Conservation (phyloP, 2,888 invertebrate species). For the Phaedon cochleariae region DNA sequence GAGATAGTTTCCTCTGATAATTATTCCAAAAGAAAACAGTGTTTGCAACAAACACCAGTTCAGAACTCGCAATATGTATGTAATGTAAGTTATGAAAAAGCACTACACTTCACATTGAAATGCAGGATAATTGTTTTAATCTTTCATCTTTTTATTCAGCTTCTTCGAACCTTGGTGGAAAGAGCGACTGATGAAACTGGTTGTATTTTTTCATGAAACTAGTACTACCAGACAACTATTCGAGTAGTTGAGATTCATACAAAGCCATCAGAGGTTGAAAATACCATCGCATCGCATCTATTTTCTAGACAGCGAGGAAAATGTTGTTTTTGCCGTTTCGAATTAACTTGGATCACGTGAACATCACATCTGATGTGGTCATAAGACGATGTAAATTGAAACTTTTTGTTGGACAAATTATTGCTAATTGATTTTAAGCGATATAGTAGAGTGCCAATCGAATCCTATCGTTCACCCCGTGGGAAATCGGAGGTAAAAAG, state of each 20-base stretch:
- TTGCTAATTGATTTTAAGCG: not conserved
- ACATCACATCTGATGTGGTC: not conserved
- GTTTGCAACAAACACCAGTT: too few species aligned
- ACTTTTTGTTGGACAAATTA: not conserved
- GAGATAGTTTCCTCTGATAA: too few species aligned
- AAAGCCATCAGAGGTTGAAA: conserved; percentile 19
- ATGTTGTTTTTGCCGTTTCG: not conserved
- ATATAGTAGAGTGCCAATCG: too few species aligned
- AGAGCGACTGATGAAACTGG: conserved; percentile 34
- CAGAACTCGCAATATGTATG: too few species aligned
- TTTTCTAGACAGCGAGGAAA: conserved; percentile 13
- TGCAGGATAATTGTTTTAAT: too few species aligned
- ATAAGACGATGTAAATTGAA: not conserved
- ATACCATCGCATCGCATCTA: not conserved
- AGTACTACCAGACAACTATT: conserved; percentile 38
- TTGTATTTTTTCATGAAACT: conserved; percentile 40
- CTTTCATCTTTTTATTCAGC: not conserved
- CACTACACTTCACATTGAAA: too few species aligned
- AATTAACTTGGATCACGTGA: not conserved
- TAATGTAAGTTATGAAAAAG: too few species aligned
- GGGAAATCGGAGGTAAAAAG: too few species aligned
- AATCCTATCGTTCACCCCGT: too few species aligned
- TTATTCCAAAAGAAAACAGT: too few species aligned
- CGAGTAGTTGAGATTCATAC: conserved; percentile 25
- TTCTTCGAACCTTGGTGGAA: conserved; percentile 35